These are phyloP conservation scores for Chrysaora quinquecirrha DNA, from an alignment of 30 jellyfish, hydroid and myxozoan species.

Conservation along the genomic window DNA sequence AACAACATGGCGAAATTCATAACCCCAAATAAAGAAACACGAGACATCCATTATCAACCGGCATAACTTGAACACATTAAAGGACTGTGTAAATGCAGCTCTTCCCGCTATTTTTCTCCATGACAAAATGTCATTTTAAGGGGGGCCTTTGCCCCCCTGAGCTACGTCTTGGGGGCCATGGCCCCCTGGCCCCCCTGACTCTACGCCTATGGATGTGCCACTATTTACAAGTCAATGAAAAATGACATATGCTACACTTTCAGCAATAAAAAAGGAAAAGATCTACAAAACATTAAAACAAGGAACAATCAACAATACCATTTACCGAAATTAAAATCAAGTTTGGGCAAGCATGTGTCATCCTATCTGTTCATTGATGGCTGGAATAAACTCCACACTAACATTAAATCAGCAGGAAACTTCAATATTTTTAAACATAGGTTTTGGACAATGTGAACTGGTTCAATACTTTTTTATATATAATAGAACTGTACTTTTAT, in stretches of 20 bases:
- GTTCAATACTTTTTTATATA: not conserved
- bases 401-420: conserved; percentile 23
- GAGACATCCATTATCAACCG: too few species aligned
- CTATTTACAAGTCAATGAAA: conserved; percentile 51
- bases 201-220: conserved; percentile 66
- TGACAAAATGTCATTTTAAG: too few species aligned
- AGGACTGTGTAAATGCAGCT: too few species aligned
- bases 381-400: conserved; percentile 36
- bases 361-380: conserved; percentile 25
- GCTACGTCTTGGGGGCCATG: too few species aligned
- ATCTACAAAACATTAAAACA: conserved; percentile 39
- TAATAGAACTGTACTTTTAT: conserved; percentile 3
- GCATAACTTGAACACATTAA: too few species aligned
- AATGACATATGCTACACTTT: conserved; percentile 45
- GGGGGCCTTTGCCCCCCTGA: too few species aligned
- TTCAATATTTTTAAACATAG: conserved; percentile 29
- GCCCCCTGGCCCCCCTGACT: too few species aligned
- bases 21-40: too few species aligned
- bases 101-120: too few species aligned
- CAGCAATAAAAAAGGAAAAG: conserved; percentile 45
- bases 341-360: conserved; percentile 45
- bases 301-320: conserved; percentile 26
- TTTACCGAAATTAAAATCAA: conserved; percentile 28
- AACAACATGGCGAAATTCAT: too few species aligned
- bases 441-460: conserved; percentile 9